Evolutionary conservation across 2,888 invertebrate species (phyloP).

Genomic region (Lypha dubia): DNA sequence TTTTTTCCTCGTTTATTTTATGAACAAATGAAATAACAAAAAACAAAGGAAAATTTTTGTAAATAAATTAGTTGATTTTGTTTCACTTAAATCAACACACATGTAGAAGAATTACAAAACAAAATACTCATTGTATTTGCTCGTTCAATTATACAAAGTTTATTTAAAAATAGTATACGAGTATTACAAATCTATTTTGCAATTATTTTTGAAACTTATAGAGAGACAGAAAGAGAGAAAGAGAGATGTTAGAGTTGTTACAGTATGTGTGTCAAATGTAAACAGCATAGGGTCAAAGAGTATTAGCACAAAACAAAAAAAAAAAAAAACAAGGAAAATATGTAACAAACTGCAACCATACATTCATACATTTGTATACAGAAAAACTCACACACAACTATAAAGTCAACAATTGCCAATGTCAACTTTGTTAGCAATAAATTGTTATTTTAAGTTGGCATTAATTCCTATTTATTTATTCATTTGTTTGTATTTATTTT

Average conservation of each 20-base stretch:
- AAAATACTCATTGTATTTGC: conserved; percentile 19
- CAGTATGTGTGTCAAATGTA: neutral
- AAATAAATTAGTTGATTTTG: conserved; percentile 33
- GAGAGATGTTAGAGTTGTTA: too few species aligned
- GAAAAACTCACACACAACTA: neutral
- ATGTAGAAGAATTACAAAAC: conserved; percentile 16
- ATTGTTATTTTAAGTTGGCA: conserved; percentile 63
- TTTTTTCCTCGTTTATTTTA: neutral
- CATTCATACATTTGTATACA: neutral
- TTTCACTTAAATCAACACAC: conserved; percentile 27
- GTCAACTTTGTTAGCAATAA: conserved; percentile 68
- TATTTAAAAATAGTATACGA: neutral
- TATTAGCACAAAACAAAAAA: neutral
- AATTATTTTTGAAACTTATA: conserved; percentile 30
- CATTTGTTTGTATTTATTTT: conserved; percentile 46
- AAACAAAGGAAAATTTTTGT: conserved; percentile 9
- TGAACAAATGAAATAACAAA: neutral
- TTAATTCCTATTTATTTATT: conserved; percentile 65
- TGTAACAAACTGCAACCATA: neutral
- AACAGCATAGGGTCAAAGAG: conserved; percentile 31
- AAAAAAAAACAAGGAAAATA: neutral
- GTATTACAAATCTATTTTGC: neutral
- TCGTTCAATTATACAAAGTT: neutral
- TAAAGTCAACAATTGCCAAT: conserved; percentile 63
- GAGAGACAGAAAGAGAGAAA: too few species aligned